phyloP scores from a whole-genome alignment of 2,797 vertebrate species.

The Sandelia bainsii region DNA sequence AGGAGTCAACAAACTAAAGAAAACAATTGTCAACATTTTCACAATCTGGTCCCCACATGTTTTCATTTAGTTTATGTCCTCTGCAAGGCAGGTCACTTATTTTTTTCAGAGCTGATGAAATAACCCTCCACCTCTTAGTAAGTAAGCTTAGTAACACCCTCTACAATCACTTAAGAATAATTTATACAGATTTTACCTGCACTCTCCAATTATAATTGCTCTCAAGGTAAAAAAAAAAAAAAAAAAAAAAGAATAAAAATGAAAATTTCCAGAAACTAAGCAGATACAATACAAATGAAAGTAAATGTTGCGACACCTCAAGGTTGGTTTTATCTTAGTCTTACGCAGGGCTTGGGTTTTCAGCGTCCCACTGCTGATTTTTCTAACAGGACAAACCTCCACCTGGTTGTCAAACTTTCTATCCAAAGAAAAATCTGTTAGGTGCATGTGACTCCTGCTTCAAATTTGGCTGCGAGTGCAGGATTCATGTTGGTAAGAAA shows the following conservation, averaged over 20 bases:
- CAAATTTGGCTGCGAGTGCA: background rate
- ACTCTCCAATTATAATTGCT: background rate
- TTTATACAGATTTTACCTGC: conserved; percentile 28
- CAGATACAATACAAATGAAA: conserved; percentile 7
- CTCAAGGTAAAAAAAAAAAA: conserved; percentile 21
- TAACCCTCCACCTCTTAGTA: conserved; percentile 7
- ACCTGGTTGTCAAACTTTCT: background rate
- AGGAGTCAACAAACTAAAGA: background rate
- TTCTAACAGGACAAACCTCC: background rate
- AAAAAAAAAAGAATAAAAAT: conserved; percentile 28
- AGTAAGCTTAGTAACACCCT: conserved; percentile 16
- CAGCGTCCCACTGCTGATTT: background rate
- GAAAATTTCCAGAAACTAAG: background rate
- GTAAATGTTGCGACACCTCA: background rate
- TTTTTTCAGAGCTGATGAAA: conserved; percentile 8
- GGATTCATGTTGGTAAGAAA: conserved; percentile 11
- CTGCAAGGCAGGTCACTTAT: background rate
- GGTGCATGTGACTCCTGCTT: background rate
- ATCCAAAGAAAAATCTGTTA: background rate
- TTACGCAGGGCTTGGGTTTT: background rate
- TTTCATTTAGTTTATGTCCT: background rate
- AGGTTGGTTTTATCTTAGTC: background rate
- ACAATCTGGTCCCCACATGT: conserved; percentile 43
- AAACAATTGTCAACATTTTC: background rate
- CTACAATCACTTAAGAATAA: conserved; percentile 42